Conservation (phyloP, 2,113 vertebrate genomes). For the Phalacrocorax pelagicus region DNA sequence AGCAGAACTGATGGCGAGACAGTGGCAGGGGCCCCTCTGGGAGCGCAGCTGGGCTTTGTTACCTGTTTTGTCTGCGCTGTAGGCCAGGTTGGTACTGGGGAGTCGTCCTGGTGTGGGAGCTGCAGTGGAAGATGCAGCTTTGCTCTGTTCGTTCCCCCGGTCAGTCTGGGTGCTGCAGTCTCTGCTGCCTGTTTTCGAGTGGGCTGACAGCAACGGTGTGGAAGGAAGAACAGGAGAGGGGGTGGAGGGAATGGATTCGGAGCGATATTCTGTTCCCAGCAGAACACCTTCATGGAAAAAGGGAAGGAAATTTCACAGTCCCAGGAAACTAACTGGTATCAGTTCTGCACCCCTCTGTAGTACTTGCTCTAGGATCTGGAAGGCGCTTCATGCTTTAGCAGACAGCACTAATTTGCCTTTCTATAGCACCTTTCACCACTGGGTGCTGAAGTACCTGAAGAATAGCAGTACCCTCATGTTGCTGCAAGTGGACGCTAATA, state of each 20-base stretch:
- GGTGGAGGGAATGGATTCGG: slow-evolving; percentile 90
- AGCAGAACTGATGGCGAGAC: background rate
- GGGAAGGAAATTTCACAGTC: background rate
- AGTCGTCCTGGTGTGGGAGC: slow-evolving; percentile 63
- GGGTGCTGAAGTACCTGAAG: background rate
- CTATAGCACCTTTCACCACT: background rate
- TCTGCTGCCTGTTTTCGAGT: slow-evolving; percentile 94
- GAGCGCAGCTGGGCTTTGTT: background rate
- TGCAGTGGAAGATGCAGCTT: slow-evolving; percentile 63
- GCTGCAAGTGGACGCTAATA: background rate
- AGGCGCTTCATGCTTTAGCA: background rate
- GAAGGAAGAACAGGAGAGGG: slow-evolving; percentile 92
- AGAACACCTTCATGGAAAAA: slow-evolving; percentile 82
- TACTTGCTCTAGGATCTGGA: background rate
- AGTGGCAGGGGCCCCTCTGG: background rate
- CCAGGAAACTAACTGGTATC: background rate
- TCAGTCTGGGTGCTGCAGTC: slow-evolving; percentile 97
- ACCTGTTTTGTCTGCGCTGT: slow-evolving; percentile 76
- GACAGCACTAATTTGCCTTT: background rate
- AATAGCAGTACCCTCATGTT: background rate
- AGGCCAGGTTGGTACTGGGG: slow-evolving; percentile 65
- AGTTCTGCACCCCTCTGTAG: background rate
- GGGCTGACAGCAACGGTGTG: slow-evolving; percentile 83
- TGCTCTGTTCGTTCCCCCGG: slow-evolving; percentile 80
- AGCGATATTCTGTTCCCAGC: slow-evolving; percentile 89